Conservation (phyloP, 2,888 invertebrate genomes). For the Gari tellinella region DNA sequence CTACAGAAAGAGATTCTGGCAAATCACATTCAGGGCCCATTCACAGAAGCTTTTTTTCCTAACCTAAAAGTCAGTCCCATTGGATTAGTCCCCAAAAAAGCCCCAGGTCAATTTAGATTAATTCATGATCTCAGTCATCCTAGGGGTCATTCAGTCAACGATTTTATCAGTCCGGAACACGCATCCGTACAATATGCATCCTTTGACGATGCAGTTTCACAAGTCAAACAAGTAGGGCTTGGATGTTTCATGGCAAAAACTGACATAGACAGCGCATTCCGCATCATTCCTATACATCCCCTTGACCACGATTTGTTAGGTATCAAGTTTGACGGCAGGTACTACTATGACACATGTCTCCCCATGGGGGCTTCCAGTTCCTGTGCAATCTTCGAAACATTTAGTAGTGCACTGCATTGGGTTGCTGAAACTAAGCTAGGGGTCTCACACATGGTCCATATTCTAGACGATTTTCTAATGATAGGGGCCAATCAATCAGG, state of each 20-base stretch:
- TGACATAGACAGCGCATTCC: slow-evolving; percentile 37
- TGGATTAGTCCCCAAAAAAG: slow-evolving; percentile 43
- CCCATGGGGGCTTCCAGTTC: slow-evolving; percentile 36
- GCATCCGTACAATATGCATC: slow-evolving; percentile 22
- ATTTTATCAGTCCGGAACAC: slow-evolving; percentile 23
- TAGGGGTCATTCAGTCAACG: slow-evolving; percentile 37
- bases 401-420: slow-evolving; percentile 36
- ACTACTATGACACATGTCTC: slow-evolving; percentile 37
- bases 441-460: slow-evolving; percentile 21
- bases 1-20: slow-evolving; percentile 6
- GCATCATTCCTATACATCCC: slow-evolving; percentile 42
- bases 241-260: slow-evolving; percentile 39
- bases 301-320: slow-evolving; percentile 44
- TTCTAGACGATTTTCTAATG: slow-evolving; percentile 47
- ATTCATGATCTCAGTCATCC: slow-evolving; percentile 50
- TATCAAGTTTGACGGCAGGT: slow-evolving; percentile 18
- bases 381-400: slow-evolving; percentile 44
- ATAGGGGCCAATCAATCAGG: background rate
- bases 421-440: slow-evolving; percentile 4
- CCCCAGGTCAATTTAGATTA: slow-evolving; percentile 28
- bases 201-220: slow-evolving; percentile 30
- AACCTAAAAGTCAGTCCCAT: slow-evolving; percentile 27
- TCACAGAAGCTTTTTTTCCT: slow-evolving; percentile 5
- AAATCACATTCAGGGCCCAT: slow-evolving; percentile 29
- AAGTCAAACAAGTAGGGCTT: slow-evolving; percentile 6